phyloP scores from a whole-genome alignment of 2,113 vertebrate species.

The Pollimyrus isidori region DNA sequence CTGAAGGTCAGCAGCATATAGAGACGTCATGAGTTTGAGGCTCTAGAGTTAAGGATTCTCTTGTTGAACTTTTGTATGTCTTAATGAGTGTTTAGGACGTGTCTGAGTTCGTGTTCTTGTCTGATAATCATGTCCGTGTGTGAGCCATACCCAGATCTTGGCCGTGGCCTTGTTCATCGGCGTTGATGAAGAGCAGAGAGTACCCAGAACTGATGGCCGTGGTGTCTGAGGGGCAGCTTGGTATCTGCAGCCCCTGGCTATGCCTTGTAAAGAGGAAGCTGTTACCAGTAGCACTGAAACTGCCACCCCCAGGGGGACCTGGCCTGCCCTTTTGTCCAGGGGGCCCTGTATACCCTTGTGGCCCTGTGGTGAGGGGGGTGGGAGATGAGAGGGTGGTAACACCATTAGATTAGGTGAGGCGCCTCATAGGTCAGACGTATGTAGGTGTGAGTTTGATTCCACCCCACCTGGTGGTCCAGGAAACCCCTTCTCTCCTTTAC shows the following conservation, averaged over 20 bases:
- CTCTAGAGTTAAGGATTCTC: not conserved
- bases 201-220: conserved; percentile 65
- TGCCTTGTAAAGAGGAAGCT: conserved; percentile 81
- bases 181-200: conserved; percentile 84
- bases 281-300: conserved; percentile 10
- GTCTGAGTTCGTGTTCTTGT: not conserved
- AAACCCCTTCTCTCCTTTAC: conserved; percentile 44
- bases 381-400: not conserved
- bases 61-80: not conserved
- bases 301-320: not conserved
- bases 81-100: not conserved
- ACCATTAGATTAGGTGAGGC: not conserved
- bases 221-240: conserved; percentile 68
- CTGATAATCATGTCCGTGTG: not conserved
- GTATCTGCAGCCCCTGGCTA: conserved; percentile 63
- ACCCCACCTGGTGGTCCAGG: conserved; percentile 62
- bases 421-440: not conserved
- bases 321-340: conserved; percentile 26
- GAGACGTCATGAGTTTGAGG: not conserved
- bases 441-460: conserved; percentile 20
- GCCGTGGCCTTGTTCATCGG: conserved; percentile 78
- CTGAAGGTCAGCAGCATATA: conserved; percentile 22
- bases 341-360: conserved; percentile 45
- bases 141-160: conserved; percentile 81
- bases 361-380: conserved; percentile 51